Evolutionary conservation across 2,888 invertebrate species (phyloP), one percentile per base, ranked within the genome.

Genomic region (Mesorhabditis spiculigera): DNA sequence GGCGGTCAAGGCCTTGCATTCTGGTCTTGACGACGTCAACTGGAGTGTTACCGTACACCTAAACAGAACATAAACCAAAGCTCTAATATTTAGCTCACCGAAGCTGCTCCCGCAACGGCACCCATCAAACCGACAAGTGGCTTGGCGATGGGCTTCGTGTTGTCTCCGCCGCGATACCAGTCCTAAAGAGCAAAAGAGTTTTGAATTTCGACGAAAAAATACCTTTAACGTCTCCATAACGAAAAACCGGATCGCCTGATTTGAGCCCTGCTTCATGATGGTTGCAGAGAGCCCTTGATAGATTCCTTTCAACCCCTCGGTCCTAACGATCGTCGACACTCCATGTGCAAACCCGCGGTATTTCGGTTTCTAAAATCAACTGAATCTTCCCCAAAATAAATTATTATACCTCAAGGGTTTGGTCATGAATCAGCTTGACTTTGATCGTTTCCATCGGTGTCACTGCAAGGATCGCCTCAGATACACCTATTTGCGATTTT

Each of bases 11-110:
- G n/a, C 97, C 96, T 89, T 98, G 97, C 97, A 99, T 96, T 77
- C 98, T 90, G 4, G 98, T 98, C 89, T 99, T 99, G 28, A 99
- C 92, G 13, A 98, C 98, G 88, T 99, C 98, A 76, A 99, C 90
- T 0, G 98, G 98, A 0, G 97, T 98, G 87, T 99, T 99, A 61
- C 97, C 97, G 88, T 13, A 8, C 68, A 67, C 4, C 4, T 45
- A 6, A 16, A 28, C 13, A 62, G 5, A 43, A 13, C 65, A 45
- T 68, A 45, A 16, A 68, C 4, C 4, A 50, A 63, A 13, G 58
- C n/a, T 58, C 3, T 13, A 58, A 58, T 13, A 58, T 28, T 28
- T 28, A 28, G 28, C 28, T 28, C 28, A 98, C 97, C 13, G 95
- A 95, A 4, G 93, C 93, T 45, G 96, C 96, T 73, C 95, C 98